Base-by-base conservation (phyloP, 2,113 vertebrate species). In the Acrocephalus kingi region DNA sequence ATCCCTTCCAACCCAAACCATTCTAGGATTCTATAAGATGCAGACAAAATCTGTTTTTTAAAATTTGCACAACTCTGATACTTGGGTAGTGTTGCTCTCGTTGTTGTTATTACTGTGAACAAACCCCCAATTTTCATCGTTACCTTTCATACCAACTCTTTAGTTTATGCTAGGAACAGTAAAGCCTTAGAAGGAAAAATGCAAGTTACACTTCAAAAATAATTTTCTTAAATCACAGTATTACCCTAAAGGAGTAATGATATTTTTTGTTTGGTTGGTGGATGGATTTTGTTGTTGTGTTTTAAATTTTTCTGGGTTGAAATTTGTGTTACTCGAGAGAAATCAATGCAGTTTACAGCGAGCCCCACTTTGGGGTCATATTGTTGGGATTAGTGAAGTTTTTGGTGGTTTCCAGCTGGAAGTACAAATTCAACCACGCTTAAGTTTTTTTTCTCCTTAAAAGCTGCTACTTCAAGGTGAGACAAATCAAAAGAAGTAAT, bases 361-460 rank as follows among this genome's bases (percentile, higher is more conserved):
- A 94, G 43, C 59, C 24, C 37, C 1, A 4, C 51, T 92, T 62
- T 27, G 41, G 46, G 76, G 22, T 77, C 0, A 0, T 22, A 5
- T 13, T 69, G 35, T 86, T 92, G 55, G 68, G 33, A 16, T 83
- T 46, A 55, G 9, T 51, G 61, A 63, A 84, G 16, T 41, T 82
- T 92, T n/a, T 69, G 75, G 85, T 88, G 46, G 41, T 83, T 93
- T 90, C 63, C 84, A 62, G 37, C 45, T 88, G 25, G 17, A 90
- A 77, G 25, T 72, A 39, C 0, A 2, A 41, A 37, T 67, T 86
- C 55, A 88, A 39, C 59, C 35, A 51, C 63, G 55, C 37, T 41
- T n/a, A 4, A 52, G 1, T 62, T 67, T 59, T 35, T 88, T 49
- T 77, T 22, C 23, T 90, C 72, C 67, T 76, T 63, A 79, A 84